phyloP scores from a whole-genome alignment of 2,888 invertebrate species.

The Xestia ashworthii region DNA sequence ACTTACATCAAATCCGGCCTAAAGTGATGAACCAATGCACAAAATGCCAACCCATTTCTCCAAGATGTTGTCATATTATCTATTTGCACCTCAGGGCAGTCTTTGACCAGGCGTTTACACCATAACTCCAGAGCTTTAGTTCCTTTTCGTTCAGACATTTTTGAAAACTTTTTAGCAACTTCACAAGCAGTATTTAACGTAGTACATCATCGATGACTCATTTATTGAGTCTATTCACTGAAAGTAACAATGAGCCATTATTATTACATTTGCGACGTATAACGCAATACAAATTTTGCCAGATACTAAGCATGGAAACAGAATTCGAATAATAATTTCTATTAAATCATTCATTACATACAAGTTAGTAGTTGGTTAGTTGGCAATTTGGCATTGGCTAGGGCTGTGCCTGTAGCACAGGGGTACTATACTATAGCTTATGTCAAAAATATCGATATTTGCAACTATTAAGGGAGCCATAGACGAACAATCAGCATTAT shows the following conservation, averaged over 20 bases:
- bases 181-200: slow-evolving; percentile 56
- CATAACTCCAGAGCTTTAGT: slow-evolving; percentile 98
- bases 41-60: slow-evolving; percentile 98
- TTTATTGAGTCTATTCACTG: slow-evolving; percentile 53
- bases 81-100: slow-evolving; percentile 97
- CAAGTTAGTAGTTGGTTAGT: slow-evolving; percentile 68
- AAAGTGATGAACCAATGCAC: slow-evolving; percentile 98
- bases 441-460: neutral
- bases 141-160: slow-evolving; percentile 95
- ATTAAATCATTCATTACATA: slow-evolving; percentile 51
- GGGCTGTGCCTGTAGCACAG: slow-evolving; percentile 24
- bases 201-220: slow-evolving; percentile 69
- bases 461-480: neutral
- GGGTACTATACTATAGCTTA: neutral
- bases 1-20: slow-evolving; percentile 99
- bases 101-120: slow-evolving; percentile 97
- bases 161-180: slow-evolving; percentile 63
- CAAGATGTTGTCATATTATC: slow-evolving; percentile 99
- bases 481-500: slow-evolving; percentile 8
- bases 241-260: slow-evolving; percentile 50
- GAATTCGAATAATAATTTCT: slow-evolving; percentile 51
- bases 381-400: slow-evolving; percentile 68
- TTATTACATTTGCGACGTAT: slow-evolving; percentile 22
- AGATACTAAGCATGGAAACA: slow-evolving; percentile 32
- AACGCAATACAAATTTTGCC: slow-evolving; percentile 33